These are phyloP conservation scores for Netelia inedita DNA, from an alignment of 2,888 invertebrate genomes.

Conservation along the genomic window DNA sequence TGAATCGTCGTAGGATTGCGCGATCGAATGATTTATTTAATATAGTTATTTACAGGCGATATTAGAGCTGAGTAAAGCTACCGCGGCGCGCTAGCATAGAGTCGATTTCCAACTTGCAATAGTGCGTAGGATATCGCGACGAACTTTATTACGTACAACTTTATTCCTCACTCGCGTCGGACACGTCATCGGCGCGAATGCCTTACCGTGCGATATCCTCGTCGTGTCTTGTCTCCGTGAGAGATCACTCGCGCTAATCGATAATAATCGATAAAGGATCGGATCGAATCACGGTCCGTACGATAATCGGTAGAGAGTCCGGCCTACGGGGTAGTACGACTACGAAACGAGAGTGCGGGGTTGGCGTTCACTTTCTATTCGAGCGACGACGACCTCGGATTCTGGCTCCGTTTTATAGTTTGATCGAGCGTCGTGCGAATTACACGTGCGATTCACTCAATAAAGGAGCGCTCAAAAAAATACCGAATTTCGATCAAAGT, in stretches of 20 bases:
- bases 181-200: conserved; percentile 27
- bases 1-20: conserved; percentile 24
- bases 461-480: too few relatives aligned
- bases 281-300: conserved; percentile 51
- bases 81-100: neutral
- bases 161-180: conserved; percentile 15
- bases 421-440: neutral
- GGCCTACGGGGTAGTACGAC: neutral
- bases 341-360: conserved; percentile 28
- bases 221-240: too few relatives aligned
- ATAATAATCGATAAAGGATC: conserved; percentile 50
- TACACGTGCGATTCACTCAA: neutral
- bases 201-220: too few relatives aligned
- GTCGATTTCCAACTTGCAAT: conserved; percentile 4
- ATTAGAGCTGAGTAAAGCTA: too few relatives aligned
- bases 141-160: conserved; percentile 26
- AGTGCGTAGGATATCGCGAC: conserved; percentile 26
- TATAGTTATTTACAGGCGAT: neutral
- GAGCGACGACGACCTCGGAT: conserved; percentile 35
- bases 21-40: conserved; percentile 3
- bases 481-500: neutral
- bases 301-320: neutral
- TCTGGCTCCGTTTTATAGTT: conserved; percentile 30
- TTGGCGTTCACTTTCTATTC: conserved; percentile 54
- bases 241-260: conserved; percentile 41